Base-by-base conservation (phyloP, 2,797 vertebrate species). In the Cynopterus sphinx region DNA sequence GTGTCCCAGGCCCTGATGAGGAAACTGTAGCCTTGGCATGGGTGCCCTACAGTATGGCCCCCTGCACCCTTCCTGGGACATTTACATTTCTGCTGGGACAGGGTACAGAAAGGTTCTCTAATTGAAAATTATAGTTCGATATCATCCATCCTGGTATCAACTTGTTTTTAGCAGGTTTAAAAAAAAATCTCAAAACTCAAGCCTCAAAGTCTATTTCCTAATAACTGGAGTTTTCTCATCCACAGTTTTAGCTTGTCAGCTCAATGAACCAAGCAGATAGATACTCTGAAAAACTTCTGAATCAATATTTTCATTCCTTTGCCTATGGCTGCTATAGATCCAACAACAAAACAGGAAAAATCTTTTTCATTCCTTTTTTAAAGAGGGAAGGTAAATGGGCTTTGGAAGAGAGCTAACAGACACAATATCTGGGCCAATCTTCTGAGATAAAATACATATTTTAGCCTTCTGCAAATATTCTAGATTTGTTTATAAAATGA, bases 261-360 rank as follows among this genome's bases (percentile, higher is more conserved):
- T 46, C 46, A 31, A 57, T 53, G 24, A 94, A 87, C 61, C 11
- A 55, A 75, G 24, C 59, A 28, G 33, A 86, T 12, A 31, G 26
- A 83, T 12, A 51, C 33, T 63, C 36, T 11, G 10, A 83, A 92
- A 92, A 91, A 63, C 26, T 81, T 81, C 61, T 33, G 19, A 71
- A 83, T 83, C 86, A 65, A 39, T 96, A 83, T 88, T 85, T 94
- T 70, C 43, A 74, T 71, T 79, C 77, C 53, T 91, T 90, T 49
- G 33, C 61, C 46, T 82, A 59, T 61, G 55, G 41, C 39, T 78
- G 53, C 71, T 91, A 71, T 43, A 51, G 28, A 53, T 33, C 68
- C 74, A 91, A 74, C 79, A 82, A 83, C 15, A 67, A 90, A 84
- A 41, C 17, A 84, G 24, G 65, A 65, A 41, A 24, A 46, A 28